These are phyloP conservation scores for Lissonota sp. DNA, from an alignment of 2,888 invertebrate genomes.

Conservation along the genomic window DNA sequence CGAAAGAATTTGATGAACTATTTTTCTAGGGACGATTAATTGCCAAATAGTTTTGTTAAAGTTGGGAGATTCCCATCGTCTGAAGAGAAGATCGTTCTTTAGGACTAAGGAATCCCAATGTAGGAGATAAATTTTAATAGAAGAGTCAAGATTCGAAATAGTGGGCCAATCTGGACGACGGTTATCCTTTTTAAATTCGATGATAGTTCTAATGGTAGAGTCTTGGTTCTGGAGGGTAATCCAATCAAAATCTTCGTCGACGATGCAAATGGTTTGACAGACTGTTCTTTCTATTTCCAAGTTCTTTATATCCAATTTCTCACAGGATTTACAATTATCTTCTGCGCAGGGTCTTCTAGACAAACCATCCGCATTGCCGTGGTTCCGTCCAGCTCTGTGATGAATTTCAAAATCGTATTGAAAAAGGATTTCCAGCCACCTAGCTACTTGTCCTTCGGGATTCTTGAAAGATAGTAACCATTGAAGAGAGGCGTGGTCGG, in stretches of 20 bases:
- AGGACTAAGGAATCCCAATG: conserved; percentile 64
- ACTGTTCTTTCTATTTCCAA: conserved; percentile 1
- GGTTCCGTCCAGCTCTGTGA: conserved; percentile 67
- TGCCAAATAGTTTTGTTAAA: conserved; percentile 35
- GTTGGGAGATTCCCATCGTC: conserved; percentile 55
- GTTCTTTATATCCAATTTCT: conserved; percentile 24
- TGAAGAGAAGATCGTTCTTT: conserved; percentile 51
- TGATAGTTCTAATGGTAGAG: not conserved
- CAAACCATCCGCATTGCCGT: conserved; percentile 69
- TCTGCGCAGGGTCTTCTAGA: conserved; percentile 67
- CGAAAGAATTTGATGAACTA: conserved; percentile 16
- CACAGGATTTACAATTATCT: conserved; percentile 49
- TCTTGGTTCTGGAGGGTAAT: conserved; percentile 15
- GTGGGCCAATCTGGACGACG: conserved; percentile 52
- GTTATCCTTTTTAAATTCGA: conserved; percentile 35
- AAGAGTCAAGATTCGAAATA: conserved; percentile 31
- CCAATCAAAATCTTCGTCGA: conserved; percentile 17
- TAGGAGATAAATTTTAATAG: conserved; percentile 61
- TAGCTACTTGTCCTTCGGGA: conserved; percentile 76
- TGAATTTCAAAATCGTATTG: conserved; percentile 71
- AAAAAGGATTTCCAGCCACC: conserved; percentile 75
- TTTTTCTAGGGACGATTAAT: conserved; percentile 46
- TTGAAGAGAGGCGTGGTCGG: conserved; percentile 73
- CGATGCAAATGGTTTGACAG: conserved; percentile 1
- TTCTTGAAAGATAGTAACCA: conserved; percentile 76